A percentile compares a stretch with the other conserved stretches of the same genome.
Conservation (phyloP, 1,140 invertebrate species). For the Sarcophaga bullata region DNA sequence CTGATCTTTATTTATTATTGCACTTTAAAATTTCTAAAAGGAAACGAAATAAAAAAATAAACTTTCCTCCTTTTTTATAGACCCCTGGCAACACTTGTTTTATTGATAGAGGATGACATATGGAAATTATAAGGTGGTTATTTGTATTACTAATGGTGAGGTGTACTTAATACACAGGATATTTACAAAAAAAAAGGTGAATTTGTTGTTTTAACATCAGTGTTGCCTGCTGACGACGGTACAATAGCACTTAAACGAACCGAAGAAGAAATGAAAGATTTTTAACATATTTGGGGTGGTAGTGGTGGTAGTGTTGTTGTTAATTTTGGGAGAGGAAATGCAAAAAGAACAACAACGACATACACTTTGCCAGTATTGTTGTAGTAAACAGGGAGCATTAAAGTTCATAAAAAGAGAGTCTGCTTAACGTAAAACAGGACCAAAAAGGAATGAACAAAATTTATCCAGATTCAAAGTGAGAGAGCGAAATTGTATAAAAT, state of each 20-base stretch:
- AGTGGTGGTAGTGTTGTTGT: background rate
- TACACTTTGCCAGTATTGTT: background rate
- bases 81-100: too few species aligned
- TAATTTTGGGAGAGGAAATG: background rate
- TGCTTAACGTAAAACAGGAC: slow-evolving; percentile 11
- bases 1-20: too few species aligned
- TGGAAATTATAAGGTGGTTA: slow-evolving; percentile 3
- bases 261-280: background rate
- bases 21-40: background rate
- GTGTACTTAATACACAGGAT: slow-evolving; percentile 18
- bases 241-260: too few species aligned
- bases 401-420: background rate
- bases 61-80: background rate
- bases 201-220: slow-evolving; percentile 14
- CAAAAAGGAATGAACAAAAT: slow-evolving; percentile 13
- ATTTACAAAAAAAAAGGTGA: slow-evolving; percentile 31
- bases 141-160: background rate
- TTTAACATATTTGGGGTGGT: slow-evolving; percentile 26
- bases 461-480: background rate
- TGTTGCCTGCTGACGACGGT: background rate
- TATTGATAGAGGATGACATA: background rate
- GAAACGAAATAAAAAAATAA: background rate
- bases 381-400: slow-evolving; percentile 10
- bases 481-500: background rate
- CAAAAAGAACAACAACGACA: background rate